phyloP scores from a whole-genome alignment of 2,113 vertebrate species.

The Caracal caracal region DNA sequence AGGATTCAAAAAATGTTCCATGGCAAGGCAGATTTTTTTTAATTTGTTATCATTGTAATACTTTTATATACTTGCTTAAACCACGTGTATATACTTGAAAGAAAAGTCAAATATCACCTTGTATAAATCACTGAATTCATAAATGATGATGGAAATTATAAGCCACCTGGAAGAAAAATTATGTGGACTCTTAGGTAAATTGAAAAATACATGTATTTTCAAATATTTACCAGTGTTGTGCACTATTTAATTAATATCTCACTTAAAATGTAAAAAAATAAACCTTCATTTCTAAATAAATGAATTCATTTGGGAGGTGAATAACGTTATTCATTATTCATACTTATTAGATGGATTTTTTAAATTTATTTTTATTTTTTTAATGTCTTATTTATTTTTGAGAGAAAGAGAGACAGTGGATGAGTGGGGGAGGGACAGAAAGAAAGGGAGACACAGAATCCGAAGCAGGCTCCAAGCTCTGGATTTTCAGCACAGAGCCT shows the following conservation, averaged over 20 bases:
- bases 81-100: background rate
- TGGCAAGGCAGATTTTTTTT: background rate
- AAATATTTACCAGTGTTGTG: background rate
- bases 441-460: too few species aligned
- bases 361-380: background rate
- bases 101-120: background rate
- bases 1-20: background rate
- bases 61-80: background rate
- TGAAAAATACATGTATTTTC: background rate
- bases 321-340: background rate
- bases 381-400: too few species aligned
- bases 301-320: background rate
- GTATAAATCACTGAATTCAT: background rate
- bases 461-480: too few species aligned
- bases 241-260: background rate
- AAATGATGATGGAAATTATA: background rate
- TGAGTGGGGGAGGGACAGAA: too few species aligned
- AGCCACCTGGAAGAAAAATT: background rate
- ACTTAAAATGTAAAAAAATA: background rate
- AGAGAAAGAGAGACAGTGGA: too few species aligned
- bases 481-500: too few species aligned
- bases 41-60: fast-evolving
- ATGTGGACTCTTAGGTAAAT: background rate
- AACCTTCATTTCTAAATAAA: background rate
- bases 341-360: background rate